Evolutionary conservation across 2,113 vertebrate genomes (phyloP), one percentile per base, ranked within the genome.

Genomic region (Scophthalmus maximus): DNA sequence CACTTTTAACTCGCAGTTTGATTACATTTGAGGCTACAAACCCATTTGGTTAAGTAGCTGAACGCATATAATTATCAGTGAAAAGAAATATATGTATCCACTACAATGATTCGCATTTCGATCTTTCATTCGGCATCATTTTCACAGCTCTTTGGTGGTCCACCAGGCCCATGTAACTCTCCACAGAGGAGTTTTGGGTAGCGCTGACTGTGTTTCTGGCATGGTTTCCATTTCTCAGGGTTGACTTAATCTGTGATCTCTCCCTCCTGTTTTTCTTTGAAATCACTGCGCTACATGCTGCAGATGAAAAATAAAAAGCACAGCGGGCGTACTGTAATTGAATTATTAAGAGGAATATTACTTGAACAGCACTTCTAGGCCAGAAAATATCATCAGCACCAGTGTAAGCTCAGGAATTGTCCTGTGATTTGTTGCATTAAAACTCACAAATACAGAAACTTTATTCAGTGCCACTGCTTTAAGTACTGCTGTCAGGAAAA

Each of bases 221-320:
- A 30, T 17, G 1, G 32, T 62, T 73, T 77, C 34, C 14, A 20
- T 70, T 79, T 69, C 68, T 64, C 77, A 71, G 50, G 25, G 51
- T 71, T 50, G 57, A 81, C 70, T 75, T 63, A 6, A 49, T 32
- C 58, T 84, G 46, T 70, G 60, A 67, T 79, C 53, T 74, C 36
- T 40, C 36, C 36, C 36, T 46, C 42, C n/a, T 46, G 15, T 68
- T 81, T 83, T 47, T 36, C 64, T 81, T 49, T 69, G 30, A 79
- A 72, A 84, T 73, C 66, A 58, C 32, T 26, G 50, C 36, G 22
- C 32, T 25, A 73, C 49, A 58, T 17, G 6, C 32, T 55, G 47
- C 46, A 46, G 34, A 66, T 56, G 0, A 81, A 72, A 69, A 53
- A 36, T 14, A 67, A 20, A 67, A 36, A 62, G 23, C 55, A 74